These are phyloP conservation scores for Stenoptilia bipunctidactyla DNA, from an alignment of 2,888 invertebrate species.

Conservation along the genomic window DNA sequence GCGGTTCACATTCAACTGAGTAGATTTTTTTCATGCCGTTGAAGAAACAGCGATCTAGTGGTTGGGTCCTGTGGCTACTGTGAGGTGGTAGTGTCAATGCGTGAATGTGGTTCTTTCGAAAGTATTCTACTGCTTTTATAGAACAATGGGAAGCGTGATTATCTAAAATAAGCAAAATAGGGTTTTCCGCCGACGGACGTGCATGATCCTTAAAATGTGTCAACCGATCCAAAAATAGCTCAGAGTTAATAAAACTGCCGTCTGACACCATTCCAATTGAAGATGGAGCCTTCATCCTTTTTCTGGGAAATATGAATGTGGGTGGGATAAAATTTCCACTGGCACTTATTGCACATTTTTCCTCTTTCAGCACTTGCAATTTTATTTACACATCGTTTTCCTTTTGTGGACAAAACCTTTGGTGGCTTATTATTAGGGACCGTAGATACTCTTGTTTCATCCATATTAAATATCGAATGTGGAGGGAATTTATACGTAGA, in stretches of 20 bases:
- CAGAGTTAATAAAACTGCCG: constrained; percentile 21
- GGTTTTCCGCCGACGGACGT: constrained; percentile 17
- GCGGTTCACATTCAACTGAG: too few relatives aligned
- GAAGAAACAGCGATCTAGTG: constrained; percentile 1
- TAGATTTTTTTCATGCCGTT: too few relatives aligned
- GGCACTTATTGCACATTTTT: constrained; percentile 2
- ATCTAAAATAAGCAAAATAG: constrained; percentile 21
- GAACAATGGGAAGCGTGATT: constrained; percentile 17
- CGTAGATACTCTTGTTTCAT: constrained; percentile 13
- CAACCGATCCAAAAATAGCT: constrained; percentile 20
- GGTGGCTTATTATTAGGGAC: constrained; percentile 9
- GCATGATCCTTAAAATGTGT: constrained; percentile 19
- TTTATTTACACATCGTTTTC: constrained; percentile 20
- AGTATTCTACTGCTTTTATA: constrained; percentile 11
- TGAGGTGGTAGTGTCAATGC: constrained; percentile 16
- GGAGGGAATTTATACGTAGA: constrained; percentile 11
- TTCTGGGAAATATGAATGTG: constrained; percentile 21
- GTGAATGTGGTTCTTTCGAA: constrained; percentile 9
- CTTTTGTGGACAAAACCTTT: constrained; percentile 19
- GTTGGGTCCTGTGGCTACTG: constrained; percentile 7
- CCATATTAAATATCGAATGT: constrained; percentile 11
- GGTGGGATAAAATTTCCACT: constrained; percentile 20
- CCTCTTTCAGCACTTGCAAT: constrained; percentile 18
- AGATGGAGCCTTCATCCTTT: constrained; percentile 11
- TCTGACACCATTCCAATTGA: constrained; percentile 17